Percentiles rank a stretch among this genome's conserved stretches.
Evolutionary conservation across 1,140 invertebrate species (phyloP).

Genomic region (Brachionus paranguensis): DNA sequence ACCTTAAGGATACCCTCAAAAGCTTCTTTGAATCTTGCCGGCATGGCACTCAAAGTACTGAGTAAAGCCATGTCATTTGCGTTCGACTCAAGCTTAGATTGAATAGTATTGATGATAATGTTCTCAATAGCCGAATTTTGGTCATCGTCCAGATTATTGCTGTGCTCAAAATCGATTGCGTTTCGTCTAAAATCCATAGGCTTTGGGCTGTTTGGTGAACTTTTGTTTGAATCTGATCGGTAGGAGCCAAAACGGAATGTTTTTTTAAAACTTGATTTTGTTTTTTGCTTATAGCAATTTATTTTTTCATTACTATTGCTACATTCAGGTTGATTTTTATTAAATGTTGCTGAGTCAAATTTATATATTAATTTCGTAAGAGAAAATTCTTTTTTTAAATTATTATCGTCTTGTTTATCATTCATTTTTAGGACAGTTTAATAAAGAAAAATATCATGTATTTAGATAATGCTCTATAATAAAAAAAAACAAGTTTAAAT

Average conservation of each 20-base stretch:
- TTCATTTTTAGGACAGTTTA: background rate
- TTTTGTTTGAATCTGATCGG: background rate
- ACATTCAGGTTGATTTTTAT: background rate
- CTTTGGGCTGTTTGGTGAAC: background rate
- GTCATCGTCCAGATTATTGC: slow-evolving; percentile 18
- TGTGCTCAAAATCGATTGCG: background rate
- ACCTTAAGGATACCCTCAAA: slow-evolving; percentile 22
- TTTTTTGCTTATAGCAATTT: background rate
- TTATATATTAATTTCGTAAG: slow-evolving; percentile 18
- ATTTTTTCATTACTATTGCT: slow-evolving; percentile 20
- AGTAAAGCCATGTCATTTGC: background rate
- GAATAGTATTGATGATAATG: slow-evolving; percentile 11
- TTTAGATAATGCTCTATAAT: background rate
- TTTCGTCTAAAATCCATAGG: background rate
- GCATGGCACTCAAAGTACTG: background rate
- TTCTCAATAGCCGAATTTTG: background rate
- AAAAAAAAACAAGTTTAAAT: background rate
- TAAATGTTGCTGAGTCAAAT: background rate
- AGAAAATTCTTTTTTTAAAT: slow-evolving; percentile 11
- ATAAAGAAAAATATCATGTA: background rate
- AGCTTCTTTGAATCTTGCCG: slow-evolving; percentile 3
- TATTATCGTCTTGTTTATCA: slow-evolving; percentile 17
- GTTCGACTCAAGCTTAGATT: slow-evolving; percentile 12
- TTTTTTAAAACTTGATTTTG: slow-evolving; percentile 7
- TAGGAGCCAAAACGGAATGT: background rate